A percentile compares a stretch with the other conserved stretches of the same genome.
These are phyloP conservation scores for Cyphomyrus plagiostoma DNA, from an alignment of 2,113 vertebrate species.

Conservation along the genomic window DNA sequence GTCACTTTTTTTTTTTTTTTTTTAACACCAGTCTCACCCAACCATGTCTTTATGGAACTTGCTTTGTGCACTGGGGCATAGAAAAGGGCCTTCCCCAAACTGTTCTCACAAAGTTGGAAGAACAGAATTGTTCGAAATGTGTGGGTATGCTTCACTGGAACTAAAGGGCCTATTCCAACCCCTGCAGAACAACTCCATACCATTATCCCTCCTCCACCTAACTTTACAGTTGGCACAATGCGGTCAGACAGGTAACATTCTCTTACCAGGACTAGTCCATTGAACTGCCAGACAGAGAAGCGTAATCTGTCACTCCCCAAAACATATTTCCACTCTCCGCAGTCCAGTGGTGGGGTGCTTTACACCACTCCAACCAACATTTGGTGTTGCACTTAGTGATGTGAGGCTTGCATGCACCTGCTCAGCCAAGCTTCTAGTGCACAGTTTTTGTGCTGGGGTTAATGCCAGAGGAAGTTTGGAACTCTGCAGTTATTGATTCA, in stretches of 20 bases:
- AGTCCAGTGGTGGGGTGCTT: neutral
- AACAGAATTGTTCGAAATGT: neutral
- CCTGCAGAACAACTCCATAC: neutral
- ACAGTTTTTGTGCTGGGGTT: neutral
- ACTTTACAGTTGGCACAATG: neutral
- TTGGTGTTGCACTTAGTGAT: neutral
- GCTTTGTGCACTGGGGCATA: neutral
- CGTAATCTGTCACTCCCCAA: neutral
- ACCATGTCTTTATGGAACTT: neutral
- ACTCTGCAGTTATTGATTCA: neutral
- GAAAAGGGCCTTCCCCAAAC: neutral
- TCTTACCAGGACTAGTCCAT: neutral
- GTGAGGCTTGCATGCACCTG: neutral
- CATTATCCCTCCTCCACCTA: neutral
- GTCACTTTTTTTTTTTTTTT: too few relatives aligned
- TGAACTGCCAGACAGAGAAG: neutral
- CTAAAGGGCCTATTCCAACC: neutral
- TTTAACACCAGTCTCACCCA: neutral
- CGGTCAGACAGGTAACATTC: neutral
- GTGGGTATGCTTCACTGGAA: neutral
- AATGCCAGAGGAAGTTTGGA: neutral
- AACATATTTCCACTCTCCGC: neutral
- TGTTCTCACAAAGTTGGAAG: neutral
- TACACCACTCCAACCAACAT: neutral
- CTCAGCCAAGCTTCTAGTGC: neutral